phyloP scores from a whole-genome alignment of 2,888 invertebrate species.

The Drosophila ustulata region DNA sequence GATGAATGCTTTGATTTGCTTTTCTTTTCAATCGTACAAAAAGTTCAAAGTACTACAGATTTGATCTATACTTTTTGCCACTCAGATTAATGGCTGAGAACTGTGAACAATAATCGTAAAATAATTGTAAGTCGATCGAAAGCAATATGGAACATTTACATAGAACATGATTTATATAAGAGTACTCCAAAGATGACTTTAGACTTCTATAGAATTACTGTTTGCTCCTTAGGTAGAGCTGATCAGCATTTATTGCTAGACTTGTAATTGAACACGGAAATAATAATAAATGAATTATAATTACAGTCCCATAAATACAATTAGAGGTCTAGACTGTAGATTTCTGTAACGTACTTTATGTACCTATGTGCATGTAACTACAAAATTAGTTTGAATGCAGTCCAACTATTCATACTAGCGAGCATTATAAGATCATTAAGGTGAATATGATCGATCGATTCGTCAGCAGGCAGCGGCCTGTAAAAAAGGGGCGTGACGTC shows the following conservation, averaged over 20 bases:
- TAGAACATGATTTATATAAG: not conserved
- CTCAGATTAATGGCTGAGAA: conserved; percentile 47
- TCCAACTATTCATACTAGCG: not conserved
- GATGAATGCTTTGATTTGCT: conserved; percentile 60
- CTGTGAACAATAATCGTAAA: conserved; percentile 59
- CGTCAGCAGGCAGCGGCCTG: conserved; percentile 26
- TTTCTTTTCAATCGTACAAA: not conserved
- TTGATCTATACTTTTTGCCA: conserved; percentile 8
- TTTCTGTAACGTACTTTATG: no score
- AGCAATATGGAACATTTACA: not conserved
- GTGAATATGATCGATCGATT: conserved; percentile 69
- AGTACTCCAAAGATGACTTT: not conserved
- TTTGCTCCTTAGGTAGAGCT: no score
- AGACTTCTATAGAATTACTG: not conserved
- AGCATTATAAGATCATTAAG: conserved; percentile 79
- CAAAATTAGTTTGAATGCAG: not conserved
- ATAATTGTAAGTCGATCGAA: conserved; percentile 53
- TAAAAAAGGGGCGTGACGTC: conserved; percentile 61
- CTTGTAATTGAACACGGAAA: not conserved
- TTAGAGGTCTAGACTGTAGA: no score
- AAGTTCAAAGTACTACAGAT: conserved; percentile 11
- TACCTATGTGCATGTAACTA: not conserved
- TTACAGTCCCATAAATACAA: not conserved
- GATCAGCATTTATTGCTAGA: no score
- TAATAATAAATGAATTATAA: no score